Conservation (phyloP, 2,113 vertebrate species). For the Saguinus midas region DNA sequence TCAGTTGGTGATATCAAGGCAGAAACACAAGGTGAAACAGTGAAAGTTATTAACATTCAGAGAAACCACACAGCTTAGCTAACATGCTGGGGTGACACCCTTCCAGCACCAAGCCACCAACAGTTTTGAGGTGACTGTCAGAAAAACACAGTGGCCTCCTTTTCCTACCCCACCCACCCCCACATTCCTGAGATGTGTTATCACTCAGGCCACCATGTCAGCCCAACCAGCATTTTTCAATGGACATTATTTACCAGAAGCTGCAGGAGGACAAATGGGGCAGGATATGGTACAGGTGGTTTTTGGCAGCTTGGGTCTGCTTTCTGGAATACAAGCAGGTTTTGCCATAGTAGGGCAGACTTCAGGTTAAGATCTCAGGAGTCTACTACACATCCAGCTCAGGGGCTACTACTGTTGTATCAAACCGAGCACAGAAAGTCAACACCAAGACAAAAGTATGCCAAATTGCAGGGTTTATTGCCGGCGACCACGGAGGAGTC, state of each 20-base stretch:
- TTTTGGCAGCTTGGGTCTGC: background rate
- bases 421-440: too few species aligned
- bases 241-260: background rate
- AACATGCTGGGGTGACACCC: background rate
- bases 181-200: background rate
- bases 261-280: background rate
- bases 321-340: background rate
- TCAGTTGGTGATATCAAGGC: slow-evolving; percentile 44
- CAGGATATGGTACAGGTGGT: background rate
- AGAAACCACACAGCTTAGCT: background rate
- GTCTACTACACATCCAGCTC: background rate
- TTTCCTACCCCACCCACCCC: background rate
- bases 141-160: background rate
- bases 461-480: too few species aligned
- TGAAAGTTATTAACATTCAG: slow-evolving; percentile 56
- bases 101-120: background rate
- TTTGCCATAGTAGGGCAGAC: background rate
- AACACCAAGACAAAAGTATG: too few species aligned
- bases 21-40: slow-evolving; percentile 34
- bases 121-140: too few species aligned
- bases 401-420: background rate
- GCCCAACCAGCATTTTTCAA: background rate
- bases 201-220: background rate
- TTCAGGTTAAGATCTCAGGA: background rate
- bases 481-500: too few species aligned